Evolutionary conservation across 2,888 invertebrate genomes (phyloP).

Genomic region (Lobophora halterata): DNA sequence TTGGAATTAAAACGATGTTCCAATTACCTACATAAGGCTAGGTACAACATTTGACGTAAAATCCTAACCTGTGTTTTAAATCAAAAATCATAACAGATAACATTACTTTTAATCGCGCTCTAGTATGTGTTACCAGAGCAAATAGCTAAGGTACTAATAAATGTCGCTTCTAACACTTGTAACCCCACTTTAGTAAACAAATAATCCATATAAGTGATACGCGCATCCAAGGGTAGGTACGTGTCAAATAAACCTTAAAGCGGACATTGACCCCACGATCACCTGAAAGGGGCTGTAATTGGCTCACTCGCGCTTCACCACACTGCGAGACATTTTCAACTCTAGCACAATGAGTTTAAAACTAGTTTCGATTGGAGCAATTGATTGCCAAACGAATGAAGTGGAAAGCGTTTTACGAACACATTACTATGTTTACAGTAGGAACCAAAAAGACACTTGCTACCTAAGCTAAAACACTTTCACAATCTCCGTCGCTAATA

Average conservation of each 20-base stretch:
- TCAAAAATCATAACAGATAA: too few relatives aligned
- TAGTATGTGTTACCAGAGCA: too few relatives aligned
- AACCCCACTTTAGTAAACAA: slow-evolving; percentile 14
- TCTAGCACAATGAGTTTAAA: slow-evolving; percentile 1
- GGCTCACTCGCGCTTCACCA: slow-evolving; percentile 14
- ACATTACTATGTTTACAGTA: too few relatives aligned
- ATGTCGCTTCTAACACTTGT: slow-evolving; percentile 2
- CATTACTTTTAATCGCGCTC: too few relatives aligned
- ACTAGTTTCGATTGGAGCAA: slow-evolving; percentile 1
- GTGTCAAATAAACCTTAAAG: slow-evolving; percentile 23
- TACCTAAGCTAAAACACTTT: too few relatives aligned
- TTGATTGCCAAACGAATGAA: neutral
- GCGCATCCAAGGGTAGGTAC: too few relatives aligned
- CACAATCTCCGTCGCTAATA: too few relatives aligned
- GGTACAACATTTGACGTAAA: too few relatives aligned
- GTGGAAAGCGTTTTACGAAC: slow-evolving; percentile 2
- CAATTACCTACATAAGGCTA: too few relatives aligned
- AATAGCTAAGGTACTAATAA: slow-evolving; percentile 2
- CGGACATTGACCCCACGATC: slow-evolving; percentile 20
- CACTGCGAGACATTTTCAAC: slow-evolving; percentile 8
- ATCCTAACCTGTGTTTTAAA: too few relatives aligned
- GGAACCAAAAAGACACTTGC: too few relatives aligned
- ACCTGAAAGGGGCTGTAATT: slow-evolving; percentile 15
- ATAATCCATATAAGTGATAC: slow-evolving; percentile 19
- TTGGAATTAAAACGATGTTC: too few relatives aligned